Base-by-base conservation (phyloP, 2,113 vertebrate genomes). In the Siphamia tubifer region DNA sequence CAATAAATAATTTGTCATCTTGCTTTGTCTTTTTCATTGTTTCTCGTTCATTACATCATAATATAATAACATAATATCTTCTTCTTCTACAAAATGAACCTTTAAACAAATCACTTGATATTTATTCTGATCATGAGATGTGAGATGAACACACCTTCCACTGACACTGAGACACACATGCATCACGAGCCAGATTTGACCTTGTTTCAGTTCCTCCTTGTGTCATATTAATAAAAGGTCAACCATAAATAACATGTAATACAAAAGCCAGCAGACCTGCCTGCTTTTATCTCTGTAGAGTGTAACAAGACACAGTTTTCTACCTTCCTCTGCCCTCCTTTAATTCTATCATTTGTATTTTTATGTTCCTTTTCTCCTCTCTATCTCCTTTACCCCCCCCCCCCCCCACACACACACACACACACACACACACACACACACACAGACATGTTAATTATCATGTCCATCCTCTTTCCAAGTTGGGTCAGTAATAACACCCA, bases 391-490 rank as follows among this genome's bases (percentile, higher is more conserved):
- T 19, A n/a, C n/a, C n/a, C n/a, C n/a, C n/a, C n/a, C n/a, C n/a
- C n/a, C n/a, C n/a, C n/a, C n/a, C n/a, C n/a, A n/a, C n/a, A n/a
- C n/a, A n/a, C n/a, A n/a, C n/a, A n/a, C n/a, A n/a, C n/a, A n/a
- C n/a, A n/a, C n/a, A n/a, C n/a, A n/a, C n/a, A n/a, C n/a, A n/a
- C n/a, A n/a, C n/a, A n/a, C n/a, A n/a, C 70, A 68, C 34, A 56
- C 2, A 27, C 65, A 32, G 52, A 75, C 53, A 38, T 25, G 48
- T 65, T 87, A 74, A 86, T 85, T 83, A 69, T 49, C 62, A 73
- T 76, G 49, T 82, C 40, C 44, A 13, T 51, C 43, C 54, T 70
- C 48, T 6, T 24, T 17, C 32, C 43, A 13, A 34, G 27, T 15
- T 52, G 51, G 54, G 76, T 75, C 51, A 64, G 49, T 58, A 55